Percentiles rank a stretch among this genome's conserved stretches.
Evolutionary conservation across 2,797 vertebrate species (phyloP).

Genomic region (Taenioides sp.): DNA sequence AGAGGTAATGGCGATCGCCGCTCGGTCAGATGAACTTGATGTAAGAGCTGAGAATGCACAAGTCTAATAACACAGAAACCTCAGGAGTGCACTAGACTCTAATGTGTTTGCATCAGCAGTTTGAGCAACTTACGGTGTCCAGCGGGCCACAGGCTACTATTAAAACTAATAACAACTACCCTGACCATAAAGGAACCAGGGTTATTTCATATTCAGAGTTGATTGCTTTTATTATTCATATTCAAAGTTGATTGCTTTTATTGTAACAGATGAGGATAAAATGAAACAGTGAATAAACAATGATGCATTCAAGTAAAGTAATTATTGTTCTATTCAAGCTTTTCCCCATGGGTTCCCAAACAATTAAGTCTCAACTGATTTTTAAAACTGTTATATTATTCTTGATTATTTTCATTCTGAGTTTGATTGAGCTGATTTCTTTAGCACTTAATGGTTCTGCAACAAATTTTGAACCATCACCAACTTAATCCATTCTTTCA

Average conservation of each 20-base stretch:
- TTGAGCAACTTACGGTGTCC: neutral
- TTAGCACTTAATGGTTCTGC: too few relatives aligned
- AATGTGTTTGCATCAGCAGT: slow-evolving; percentile 7
- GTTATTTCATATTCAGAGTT: neutral
- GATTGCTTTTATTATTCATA: neutral
- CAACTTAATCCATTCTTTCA: too few relatives aligned
- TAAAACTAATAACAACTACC: neutral
- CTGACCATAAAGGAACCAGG: neutral
- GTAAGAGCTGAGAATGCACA: slow-evolving; percentile 1
- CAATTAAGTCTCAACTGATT: too few relatives aligned
- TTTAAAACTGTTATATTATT: too few relatives aligned
- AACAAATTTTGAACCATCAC: too few relatives aligned
- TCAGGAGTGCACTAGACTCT: neutral
- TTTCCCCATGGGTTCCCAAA: too few relatives aligned
- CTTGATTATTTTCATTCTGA: too few relatives aligned
- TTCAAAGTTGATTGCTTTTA: neutral
- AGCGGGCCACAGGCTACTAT: neutral
- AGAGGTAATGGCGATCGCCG: neutral
- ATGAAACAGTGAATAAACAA: neutral
- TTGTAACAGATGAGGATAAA: neutral
- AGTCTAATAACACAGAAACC: neutral
- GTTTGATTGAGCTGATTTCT: too few relatives aligned
- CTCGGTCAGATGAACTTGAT: neutral
- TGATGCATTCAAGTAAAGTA: neutral
- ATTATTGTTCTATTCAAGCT: neutral